Percentiles rank a stretch among this genome's conserved stretches.
These are phyloP conservation scores for Spodoptera picta DNA, from an alignment of 2,888 invertebrate species.

Conservation along the genomic window DNA sequence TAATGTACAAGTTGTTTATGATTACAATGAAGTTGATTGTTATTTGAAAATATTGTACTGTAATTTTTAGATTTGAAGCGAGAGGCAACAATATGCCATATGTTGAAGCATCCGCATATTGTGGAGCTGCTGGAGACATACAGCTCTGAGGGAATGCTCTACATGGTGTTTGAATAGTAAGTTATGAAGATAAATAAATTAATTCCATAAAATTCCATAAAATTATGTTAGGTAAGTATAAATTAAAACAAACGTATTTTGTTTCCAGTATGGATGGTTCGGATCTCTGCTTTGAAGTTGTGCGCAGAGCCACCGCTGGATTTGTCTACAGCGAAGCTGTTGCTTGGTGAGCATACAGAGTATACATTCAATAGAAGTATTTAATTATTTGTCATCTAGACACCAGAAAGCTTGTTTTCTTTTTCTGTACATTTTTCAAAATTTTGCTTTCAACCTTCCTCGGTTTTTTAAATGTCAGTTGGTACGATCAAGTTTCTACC, in stretches of 20 bases:
- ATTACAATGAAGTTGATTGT: background rate
- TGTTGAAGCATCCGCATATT: slow-evolving; percentile 99
- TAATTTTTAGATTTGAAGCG: slow-evolving; percentile 96
- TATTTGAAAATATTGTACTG: background rate
- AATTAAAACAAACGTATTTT: slow-evolving; percentile 16
- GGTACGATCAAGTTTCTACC: too few species aligned
- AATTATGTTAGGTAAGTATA: background rate
- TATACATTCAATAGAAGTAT: too few species aligned
- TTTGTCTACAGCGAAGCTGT: slow-evolving; percentile 99
- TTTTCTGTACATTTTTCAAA: too few species aligned
- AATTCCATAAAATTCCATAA: too few species aligned
- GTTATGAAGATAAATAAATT: slow-evolving; percentile 75
- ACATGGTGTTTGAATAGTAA: slow-evolving; percentile 99
- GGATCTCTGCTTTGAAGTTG: slow-evolving; percentile 99
- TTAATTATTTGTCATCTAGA: too few species aligned
- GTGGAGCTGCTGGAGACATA: slow-evolving; percentile 99
- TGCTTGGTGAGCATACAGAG: slow-evolving; percentile 92
- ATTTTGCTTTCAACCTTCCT: too few species aligned
- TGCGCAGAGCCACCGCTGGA: slow-evolving; percentile 97
- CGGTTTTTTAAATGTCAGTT: too few species aligned
- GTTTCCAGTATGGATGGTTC: slow-evolving; percentile 98
- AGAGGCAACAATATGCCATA: slow-evolving; percentile 99
- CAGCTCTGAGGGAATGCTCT: slow-evolving; percentile 99
- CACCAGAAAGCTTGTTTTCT: too few species aligned
- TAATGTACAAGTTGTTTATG: too few species aligned